phyloP scores from a whole-genome alignment of 2,113 vertebrate genomes.

The Triplophysa dalaica region DNA sequence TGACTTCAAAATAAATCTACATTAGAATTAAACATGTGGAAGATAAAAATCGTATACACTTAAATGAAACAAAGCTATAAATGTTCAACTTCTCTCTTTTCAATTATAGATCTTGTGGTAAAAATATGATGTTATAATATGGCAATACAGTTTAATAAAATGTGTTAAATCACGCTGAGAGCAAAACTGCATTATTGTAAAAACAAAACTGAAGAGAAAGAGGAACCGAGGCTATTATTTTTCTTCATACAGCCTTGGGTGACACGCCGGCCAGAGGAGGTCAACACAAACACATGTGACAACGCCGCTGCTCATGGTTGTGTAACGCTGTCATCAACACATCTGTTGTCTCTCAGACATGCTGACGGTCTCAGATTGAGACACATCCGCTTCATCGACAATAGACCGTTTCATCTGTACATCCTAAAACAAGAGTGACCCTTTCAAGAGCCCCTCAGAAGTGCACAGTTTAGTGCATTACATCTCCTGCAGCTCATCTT shows the following conservation, averaged over 20 bases:
- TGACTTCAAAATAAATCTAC: too few relatives aligned
- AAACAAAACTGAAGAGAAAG: slow-evolving; percentile 25
- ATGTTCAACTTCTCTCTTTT: too few relatives aligned
- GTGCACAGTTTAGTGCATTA: too few relatives aligned
- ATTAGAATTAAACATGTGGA: too few relatives aligned
- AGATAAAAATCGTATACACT: too few relatives aligned
- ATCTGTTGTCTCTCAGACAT: slow-evolving; percentile 54
- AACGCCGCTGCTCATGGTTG: slow-evolving; percentile 53
- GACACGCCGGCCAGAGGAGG: slow-evolving; percentile 16
- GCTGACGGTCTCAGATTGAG: slow-evolving; percentile 49
- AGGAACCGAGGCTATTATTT: slow-evolving; percentile 41
- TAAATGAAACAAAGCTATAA: too few relatives aligned
- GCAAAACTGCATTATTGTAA: background rate
- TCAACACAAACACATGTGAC: slow-evolving; percentile 66
- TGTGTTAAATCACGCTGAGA: background rate
- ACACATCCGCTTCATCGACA: background rate
- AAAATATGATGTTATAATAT: background rate
- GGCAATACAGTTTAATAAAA: slow-evolving; percentile 10
- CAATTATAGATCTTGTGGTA: too few relatives aligned
- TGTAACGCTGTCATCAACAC: slow-evolving; percentile 58
- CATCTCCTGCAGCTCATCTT: background rate
- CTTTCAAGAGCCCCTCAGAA: background rate
- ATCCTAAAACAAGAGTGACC: slow-evolving; percentile 6
- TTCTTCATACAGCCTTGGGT: slow-evolving; percentile 41
- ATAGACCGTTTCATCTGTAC: background rate